Evolutionary conservation across 2,797 vertebrate species (phyloP).

Genomic region (Mus minutoides): DNA sequence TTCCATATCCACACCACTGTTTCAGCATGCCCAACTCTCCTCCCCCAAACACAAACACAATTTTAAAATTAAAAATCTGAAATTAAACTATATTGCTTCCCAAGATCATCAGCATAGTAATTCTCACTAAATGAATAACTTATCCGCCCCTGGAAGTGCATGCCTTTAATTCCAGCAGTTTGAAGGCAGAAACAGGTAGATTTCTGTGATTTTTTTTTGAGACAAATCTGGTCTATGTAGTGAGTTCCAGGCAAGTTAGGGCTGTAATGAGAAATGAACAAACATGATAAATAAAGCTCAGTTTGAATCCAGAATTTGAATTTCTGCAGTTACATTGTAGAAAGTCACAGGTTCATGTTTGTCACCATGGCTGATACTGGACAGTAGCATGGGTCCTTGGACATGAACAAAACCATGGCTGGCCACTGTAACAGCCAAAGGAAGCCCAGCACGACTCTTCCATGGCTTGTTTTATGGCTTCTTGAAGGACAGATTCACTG

Average conservation of each 20-base stretch:
- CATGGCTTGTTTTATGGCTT: background rate
- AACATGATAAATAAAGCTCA: background rate
- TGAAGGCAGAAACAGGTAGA: background rate
- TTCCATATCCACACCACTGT: background rate
- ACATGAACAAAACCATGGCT: background rate
- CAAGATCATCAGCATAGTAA: background rate
- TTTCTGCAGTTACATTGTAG: background rate
- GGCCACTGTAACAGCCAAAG: background rate
- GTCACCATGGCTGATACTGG: background rate
- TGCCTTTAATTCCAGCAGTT: background rate
- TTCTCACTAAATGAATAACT: slow-evolving; percentile 25
- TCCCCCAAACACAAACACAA: background rate
- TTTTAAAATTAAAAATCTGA: background rate
- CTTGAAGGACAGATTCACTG: background rate
- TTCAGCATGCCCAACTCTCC: background rate
- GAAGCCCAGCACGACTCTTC: background rate
- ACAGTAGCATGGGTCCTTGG: background rate
- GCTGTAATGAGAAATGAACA: background rate
- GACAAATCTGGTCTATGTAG: background rate
- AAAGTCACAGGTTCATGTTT: background rate
- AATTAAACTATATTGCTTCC: slow-evolving; percentile 17
- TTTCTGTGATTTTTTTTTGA: background rate
- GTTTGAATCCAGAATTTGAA: background rate
- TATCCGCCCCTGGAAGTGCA: background rate
- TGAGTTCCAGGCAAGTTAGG: background rate